Evolutionary conservation across 2,888 invertebrate species (phyloP).

Genomic region (Dromius quadrimaculatus): DNA sequence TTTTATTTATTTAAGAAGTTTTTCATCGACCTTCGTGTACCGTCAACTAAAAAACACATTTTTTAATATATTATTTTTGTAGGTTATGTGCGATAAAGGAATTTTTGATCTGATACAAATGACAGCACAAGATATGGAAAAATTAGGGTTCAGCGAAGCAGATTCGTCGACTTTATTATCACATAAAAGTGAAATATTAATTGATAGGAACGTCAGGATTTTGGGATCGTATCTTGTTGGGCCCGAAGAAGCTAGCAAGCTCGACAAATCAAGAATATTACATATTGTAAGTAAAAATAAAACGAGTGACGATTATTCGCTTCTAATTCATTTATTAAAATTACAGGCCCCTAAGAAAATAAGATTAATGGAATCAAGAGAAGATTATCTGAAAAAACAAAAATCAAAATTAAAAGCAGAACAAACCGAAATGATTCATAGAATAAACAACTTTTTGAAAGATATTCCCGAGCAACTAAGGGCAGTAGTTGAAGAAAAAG

Average conservation of each 20-base stretch:
- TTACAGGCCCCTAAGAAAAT: constrained; percentile 32
- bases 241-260: constrained; percentile 12
- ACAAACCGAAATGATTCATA: constrained; percentile 14
- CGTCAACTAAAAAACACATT: too few relatives aligned
- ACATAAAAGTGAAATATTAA: constrained; percentile 24
- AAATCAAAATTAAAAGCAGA: constrained; percentile 8
- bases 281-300: constrained; percentile 28
- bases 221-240: constrained; percentile 38
- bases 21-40: too few relatives aligned
- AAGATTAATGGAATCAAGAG: constrained; percentile 30
- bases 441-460: constrained; percentile 13
- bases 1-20: too few relatives aligned
- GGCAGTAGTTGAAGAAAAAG: not conserved
- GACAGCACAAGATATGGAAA: constrained; percentile 25
- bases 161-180: constrained; percentile 12
- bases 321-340: not conserved
- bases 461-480: constrained; percentile 21
- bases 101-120: constrained; percentile 49
- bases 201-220: constrained; percentile 31
- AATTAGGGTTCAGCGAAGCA: constrained; percentile 36
- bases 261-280: constrained; percentile 17
- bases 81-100: constrained; percentile 52
- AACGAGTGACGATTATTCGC: not conserved
- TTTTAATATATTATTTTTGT: constrained; percentile 10
- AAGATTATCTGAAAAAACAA: not conserved